phyloP scores from a whole-genome alignment of 2,113 vertebrate species.

The Brachypteracias leptosomus region DNA sequence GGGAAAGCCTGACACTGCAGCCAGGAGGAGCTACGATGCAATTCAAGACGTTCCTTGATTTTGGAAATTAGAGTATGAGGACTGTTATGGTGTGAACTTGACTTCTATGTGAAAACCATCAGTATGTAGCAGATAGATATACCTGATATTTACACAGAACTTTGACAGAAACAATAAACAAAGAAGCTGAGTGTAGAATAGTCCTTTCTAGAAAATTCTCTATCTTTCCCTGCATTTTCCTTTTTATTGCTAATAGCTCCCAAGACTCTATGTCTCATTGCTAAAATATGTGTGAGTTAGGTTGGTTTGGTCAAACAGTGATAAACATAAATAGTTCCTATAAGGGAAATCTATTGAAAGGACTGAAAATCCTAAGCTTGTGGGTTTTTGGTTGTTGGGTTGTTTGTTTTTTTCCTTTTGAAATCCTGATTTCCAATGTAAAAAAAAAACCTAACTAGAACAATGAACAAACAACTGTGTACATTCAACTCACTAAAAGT shows the following conservation, averaged over 20 bases:
- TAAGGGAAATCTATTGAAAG: background rate
- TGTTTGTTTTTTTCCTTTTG: background rate
- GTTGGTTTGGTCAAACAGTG: background rate
- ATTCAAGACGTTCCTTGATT: background rate
- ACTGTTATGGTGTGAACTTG: background rate
- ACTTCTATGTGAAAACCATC: background rate
- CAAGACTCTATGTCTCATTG: background rate
- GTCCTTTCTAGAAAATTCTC: background rate
- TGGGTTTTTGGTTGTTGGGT: rapidly evolving
- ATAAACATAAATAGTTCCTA: background rate
- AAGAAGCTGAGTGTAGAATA: background rate
- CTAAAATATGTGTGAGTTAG: background rate
- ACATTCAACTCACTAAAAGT: background rate
- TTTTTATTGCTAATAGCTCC: background rate
- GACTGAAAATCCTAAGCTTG: background rate
- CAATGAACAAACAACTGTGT: background rate
- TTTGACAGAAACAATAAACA: background rate
- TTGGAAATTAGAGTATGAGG: background rate
- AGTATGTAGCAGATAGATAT: background rate
- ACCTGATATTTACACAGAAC: background rate
- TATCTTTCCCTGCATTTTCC: background rate
- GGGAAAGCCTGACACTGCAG: background rate
- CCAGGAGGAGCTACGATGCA: background rate
- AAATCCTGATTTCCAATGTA: background rate
- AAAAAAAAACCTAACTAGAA: background rate